Evolutionary conservation across 30 jellyfish, hydroid and myxozoan genomes (phyloP).

Genomic region (Aurelia coerulea): DNA sequence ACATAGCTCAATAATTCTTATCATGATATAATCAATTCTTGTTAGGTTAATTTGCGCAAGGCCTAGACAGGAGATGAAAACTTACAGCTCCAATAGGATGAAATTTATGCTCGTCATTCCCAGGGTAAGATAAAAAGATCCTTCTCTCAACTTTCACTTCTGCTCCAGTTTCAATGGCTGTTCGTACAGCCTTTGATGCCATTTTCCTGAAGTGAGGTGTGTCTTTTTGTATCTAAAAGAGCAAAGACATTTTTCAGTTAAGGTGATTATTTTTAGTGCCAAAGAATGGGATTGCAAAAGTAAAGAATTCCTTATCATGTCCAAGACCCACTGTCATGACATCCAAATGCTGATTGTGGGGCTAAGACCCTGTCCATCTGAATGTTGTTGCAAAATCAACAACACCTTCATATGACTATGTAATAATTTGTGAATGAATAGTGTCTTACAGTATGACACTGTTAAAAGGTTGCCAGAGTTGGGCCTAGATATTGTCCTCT

Average conservation of each 20-base stretch:
- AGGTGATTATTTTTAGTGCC: not conserved
- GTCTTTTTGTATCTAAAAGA: slow-evolving; percentile 25
- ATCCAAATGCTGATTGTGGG: too few species aligned
- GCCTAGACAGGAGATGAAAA: not conserved
- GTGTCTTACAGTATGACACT: too few species aligned
- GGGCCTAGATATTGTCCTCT: not conserved
- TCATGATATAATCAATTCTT: not conserved
- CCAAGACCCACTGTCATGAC: too few species aligned
- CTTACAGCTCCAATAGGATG: slow-evolving; percentile 29
- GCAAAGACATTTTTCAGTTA: not conserved
- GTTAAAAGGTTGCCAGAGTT: not conserved
- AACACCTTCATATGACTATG: too few species aligned
- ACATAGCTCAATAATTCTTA: not conserved
- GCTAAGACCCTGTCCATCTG: too few species aligned
- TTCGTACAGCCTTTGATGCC: slow-evolving; percentile 26
- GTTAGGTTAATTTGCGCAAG: not conserved
- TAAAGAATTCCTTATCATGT: not conserved
- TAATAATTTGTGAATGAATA: too few species aligned
- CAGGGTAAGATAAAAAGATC: slow-evolving; percentile 30
- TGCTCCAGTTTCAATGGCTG: slow-evolving; percentile 1
- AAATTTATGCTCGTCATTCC: slow-evolving; percentile 4
- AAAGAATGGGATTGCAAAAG: not conserved
- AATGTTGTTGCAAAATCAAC: too few species aligned
- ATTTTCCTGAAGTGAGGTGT: slow-evolving; percentile 24
- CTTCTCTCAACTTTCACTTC: slow-evolving; percentile 26